Evolutionary conservation across 2,113 vertebrate species (phyloP).

Genomic region (Ceyx cyanopectus): DNA sequence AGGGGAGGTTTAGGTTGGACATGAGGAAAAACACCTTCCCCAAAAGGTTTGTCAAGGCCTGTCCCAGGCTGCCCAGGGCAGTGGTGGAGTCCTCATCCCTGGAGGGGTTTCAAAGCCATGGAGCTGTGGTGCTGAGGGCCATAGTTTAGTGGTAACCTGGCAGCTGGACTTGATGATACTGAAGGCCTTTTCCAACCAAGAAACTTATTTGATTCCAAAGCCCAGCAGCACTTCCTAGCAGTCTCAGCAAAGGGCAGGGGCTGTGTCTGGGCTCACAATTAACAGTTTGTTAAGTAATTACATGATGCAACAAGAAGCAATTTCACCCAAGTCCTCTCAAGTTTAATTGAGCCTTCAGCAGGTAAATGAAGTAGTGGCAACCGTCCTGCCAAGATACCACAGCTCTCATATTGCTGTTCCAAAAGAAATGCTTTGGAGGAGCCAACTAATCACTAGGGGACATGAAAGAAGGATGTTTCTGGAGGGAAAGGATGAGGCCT

Average conservation of each 20-base stretch:
- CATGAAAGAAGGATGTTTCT: rapidly evolving
- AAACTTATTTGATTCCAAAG: not conserved
- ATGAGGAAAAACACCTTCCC: not conserved
- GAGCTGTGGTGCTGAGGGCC: not conserved
- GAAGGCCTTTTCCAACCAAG: not conserved
- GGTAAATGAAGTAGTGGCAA: not conserved
- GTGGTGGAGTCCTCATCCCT: not conserved
- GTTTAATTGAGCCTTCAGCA: not conserved
- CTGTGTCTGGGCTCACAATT: rapidly evolving
- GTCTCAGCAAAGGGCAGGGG: not conserved
- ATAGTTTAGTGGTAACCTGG: not conserved
- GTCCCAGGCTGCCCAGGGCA: not conserved
- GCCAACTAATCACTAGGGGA: rapidly evolving
- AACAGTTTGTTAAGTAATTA: not conserved
- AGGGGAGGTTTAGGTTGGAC: not conserved
- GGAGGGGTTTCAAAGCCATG: not conserved
- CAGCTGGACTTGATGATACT: not conserved
- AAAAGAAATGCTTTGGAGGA: rapidly evolving
- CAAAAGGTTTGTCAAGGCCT: not conserved
- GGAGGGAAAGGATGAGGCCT: not conserved
- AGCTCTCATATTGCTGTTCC: not conserved
- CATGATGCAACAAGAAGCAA: not conserved
- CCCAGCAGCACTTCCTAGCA: not conserved
- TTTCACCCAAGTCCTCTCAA: rapidly evolving
- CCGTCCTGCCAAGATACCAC: rapidly evolving